Conservation (phyloP, 2,113 vertebrate species). For the Vimba vimba region DNA sequence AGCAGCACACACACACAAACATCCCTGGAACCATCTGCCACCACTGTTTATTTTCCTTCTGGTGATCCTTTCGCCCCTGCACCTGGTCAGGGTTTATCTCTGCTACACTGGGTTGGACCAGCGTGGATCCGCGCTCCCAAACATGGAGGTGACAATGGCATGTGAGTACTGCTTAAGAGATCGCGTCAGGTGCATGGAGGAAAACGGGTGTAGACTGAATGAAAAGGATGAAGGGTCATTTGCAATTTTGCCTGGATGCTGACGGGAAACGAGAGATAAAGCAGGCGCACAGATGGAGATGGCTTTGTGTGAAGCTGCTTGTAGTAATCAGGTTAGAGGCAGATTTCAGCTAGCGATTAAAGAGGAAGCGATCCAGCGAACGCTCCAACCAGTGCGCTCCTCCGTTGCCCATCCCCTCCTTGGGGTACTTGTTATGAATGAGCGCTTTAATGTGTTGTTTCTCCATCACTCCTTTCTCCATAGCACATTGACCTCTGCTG, state of each 20-base stretch:
- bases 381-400: constrained; percentile 24
- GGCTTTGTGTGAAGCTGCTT: constrained; percentile 57
- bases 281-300: constrained; percentile 61
- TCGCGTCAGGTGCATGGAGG: constrained; percentile 31
- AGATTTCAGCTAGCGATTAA: constrained; percentile 65
- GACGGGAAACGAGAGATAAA: constrained; percentile 49
- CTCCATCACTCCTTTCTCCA: background rate
- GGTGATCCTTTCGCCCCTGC: constrained; percentile 22
- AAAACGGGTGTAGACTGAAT: background rate
- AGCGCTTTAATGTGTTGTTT: background rate
- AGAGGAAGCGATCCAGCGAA: constrained; percentile 44
- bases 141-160: constrained; percentile 75
- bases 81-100: constrained; percentile 41
- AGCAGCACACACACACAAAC: background rate
- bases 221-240: constrained; percentile 46
- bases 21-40: constrained; percentile 11
- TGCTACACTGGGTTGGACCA: constrained; percentile 59
- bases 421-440: constrained; percentile 35
- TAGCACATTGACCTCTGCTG: constrained; percentile 15
- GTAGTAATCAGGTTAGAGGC: constrained; percentile 71
- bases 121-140: constrained; percentile 69
- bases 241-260: constrained; percentile 65
- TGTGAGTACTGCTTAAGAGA: constrained; percentile 70
- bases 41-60: background rate
- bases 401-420: constrained; percentile 19